Conservation (phyloP, 2,797 vertebrate species). For the Macrochelys suwanniensis region DNA sequence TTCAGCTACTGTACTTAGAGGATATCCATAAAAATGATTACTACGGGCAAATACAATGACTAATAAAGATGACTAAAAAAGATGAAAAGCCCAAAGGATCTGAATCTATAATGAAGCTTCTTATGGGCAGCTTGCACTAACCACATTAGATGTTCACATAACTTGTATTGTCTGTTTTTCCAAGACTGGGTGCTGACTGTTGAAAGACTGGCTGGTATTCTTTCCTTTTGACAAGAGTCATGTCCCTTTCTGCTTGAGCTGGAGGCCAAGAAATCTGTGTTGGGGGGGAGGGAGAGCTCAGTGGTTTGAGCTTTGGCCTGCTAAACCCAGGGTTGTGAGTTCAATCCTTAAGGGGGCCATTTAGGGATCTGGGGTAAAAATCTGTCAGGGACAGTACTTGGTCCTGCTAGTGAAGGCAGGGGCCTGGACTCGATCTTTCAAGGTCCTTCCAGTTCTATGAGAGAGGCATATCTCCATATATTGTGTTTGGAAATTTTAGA, state of each 20-base stretch:
- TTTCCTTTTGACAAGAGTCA: not conserved
- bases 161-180: fast-evolving
- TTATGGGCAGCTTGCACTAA: not conserved
- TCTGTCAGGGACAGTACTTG: too few relatives aligned
- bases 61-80: not conserved
- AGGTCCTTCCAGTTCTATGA: too few relatives aligned
- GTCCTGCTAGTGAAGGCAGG: too few relatives aligned
- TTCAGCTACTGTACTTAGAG: not conserved
- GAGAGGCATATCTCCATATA: too few relatives aligned
- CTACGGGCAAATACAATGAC: not conserved
- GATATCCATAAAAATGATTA: not conserved
- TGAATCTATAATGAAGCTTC: not conserved
- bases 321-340: too few relatives aligned
- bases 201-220: not conserved
- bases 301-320: too few relatives aligned
- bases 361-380: too few relatives aligned
- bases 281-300: too few relatives aligned
- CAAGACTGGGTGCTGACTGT: not conserved
- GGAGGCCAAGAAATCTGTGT: not conserved
- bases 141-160: fast-evolving
- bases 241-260: fast-evolving
- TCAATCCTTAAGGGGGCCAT: too few relatives aligned
- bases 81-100: not conserved
- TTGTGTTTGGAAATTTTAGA: not conserved
- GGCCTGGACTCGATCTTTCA: too few relatives aligned